These are phyloP conservation scores for Upupa epops DNA, from an alignment of 2,113 vertebrate species.

Conservation along the genomic window DNA sequence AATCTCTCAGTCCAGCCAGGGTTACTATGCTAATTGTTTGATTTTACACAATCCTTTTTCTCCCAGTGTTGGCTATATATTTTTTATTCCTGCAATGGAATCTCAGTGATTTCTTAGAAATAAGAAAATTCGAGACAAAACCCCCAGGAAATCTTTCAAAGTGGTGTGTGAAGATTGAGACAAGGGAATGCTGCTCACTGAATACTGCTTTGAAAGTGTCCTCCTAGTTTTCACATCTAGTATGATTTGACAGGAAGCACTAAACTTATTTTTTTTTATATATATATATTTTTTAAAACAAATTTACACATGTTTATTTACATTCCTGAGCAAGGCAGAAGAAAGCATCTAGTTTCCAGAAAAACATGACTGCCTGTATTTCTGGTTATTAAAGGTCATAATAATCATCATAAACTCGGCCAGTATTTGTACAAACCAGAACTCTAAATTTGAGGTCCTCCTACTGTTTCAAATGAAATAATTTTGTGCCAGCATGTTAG, in stretches of 20 bases:
- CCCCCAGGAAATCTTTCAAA: not conserved
- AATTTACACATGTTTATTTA: not conserved
- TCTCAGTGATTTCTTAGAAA: not conserved
- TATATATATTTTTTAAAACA: not conserved
- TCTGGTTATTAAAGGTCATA: not conserved
- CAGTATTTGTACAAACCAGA: not conserved
- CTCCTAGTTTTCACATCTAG: not conserved
- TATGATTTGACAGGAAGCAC: not conserved
- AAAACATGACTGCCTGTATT: not conserved
- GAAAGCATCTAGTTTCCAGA: not conserved
- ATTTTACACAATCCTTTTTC: not conserved
- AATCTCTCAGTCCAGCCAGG: not conserved
- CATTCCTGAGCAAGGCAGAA: not conserved
- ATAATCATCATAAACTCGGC: too few species aligned
- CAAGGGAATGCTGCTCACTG: not conserved
- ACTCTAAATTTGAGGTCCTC: not conserved
- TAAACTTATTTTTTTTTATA: not conserved
- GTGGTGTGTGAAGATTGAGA: not conserved
- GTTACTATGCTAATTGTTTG: not conserved
- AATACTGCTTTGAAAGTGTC: not conserved
- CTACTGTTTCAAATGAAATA: not conserved
- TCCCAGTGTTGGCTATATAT: not conserved
- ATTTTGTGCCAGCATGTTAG: rapidly evolving
- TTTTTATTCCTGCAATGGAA: not conserved
- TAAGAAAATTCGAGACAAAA: not conserved